phyloP scores from a whole-genome alignment of 2,888 invertebrate genomes.

The Bellardia pandia region DNA sequence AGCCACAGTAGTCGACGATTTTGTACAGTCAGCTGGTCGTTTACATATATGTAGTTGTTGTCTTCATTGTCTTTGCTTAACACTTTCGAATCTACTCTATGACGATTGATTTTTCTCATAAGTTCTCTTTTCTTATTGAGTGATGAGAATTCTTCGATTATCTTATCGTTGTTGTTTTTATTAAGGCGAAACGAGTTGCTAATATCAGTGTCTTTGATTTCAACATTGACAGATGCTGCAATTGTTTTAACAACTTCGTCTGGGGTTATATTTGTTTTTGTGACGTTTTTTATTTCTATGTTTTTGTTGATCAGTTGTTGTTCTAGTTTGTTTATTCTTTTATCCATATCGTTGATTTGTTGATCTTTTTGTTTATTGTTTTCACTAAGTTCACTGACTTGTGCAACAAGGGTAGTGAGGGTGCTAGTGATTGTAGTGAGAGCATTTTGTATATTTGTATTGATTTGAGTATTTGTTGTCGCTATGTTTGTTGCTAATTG shows the following conservation, averaged over 20 bases:
- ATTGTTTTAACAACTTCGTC: background rate
- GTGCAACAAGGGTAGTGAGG: background rate
- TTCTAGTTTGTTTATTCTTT: background rate
- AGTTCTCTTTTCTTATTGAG: background rate
- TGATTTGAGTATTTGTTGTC: background rate
- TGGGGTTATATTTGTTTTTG: background rate
- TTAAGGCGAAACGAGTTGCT: background rate
- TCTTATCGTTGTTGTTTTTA: background rate
- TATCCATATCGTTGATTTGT: background rate
- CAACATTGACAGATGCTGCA: background rate
- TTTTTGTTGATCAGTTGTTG: background rate
- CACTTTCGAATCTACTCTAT: too few relatives aligned
- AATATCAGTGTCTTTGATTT: background rate
- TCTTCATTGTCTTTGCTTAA: too few relatives aligned
- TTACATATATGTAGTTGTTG: too few relatives aligned
- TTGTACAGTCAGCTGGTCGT: too few relatives aligned
- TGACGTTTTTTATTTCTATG: background rate
- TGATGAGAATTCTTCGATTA: background rate
- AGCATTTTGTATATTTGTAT: background rate
- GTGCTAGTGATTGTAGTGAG: background rate
- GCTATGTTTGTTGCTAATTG: background rate
- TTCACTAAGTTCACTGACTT: background rate
- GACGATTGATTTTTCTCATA: too few relatives aligned
- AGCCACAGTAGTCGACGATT: too few relatives aligned
- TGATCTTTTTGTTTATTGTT: background rate